phyloP scores from a whole-genome alignment of 2,888 invertebrate genomes.

The Campoplex capitator region DNA sequence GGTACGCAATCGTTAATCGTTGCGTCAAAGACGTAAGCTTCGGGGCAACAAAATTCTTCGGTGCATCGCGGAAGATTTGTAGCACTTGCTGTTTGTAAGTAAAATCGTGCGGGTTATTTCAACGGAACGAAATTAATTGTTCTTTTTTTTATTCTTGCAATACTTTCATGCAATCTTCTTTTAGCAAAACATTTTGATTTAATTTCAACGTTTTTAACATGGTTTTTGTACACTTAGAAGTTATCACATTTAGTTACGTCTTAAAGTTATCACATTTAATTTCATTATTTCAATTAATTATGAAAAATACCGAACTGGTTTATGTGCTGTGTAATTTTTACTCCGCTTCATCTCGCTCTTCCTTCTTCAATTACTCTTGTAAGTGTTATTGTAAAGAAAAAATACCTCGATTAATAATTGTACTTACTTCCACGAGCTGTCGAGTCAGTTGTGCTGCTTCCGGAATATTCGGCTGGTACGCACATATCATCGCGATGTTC shows the following conservation, averaged over 20 bases:
- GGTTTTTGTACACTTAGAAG: slow-evolving; percentile 1
- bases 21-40: slow-evolving; percentile 82
- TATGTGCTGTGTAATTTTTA: slow-evolving; percentile 7
- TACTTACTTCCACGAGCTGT: slow-evolving; percentile 64
- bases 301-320: slow-evolving; percentile 21
- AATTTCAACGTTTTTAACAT: neutral
- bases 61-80: slow-evolving; percentile 83
- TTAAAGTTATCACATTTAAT: slow-evolving; percentile 41
- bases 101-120: slow-evolving; percentile 52
- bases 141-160: slow-evolving; percentile 8
- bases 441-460: slow-evolving; percentile 59
- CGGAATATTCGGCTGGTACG: slow-evolving; percentile 70
- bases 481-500: slow-evolving; percentile 78
- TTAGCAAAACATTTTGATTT: slow-evolving; percentile 9
- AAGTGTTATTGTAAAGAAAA: neutral
- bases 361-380: neutral
- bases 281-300: neutral
- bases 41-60: slow-evolving; percentile 85
- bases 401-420: neutral
- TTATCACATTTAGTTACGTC: slow-evolving; percentile 43
- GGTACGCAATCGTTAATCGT: slow-evolving; percentile 82
- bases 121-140: neutral
- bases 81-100: slow-evolving; percentile 53
- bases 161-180: slow-evolving; percentile 41
- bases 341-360: neutral